Conservation (phyloP, 2,113 vertebrate genomes). For the Balaeniceps rex region DNA sequence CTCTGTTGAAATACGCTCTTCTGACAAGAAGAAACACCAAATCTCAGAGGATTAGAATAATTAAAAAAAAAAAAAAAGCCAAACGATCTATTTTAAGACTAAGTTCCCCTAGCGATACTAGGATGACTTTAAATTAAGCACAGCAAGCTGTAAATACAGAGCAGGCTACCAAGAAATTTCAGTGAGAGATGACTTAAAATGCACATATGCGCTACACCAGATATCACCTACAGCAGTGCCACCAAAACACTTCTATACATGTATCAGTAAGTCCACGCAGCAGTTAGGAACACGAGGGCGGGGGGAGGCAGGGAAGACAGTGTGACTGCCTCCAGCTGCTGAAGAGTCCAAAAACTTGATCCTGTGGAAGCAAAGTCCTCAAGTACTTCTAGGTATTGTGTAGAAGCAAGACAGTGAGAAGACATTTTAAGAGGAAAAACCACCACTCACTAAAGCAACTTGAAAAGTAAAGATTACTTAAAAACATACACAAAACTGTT, state of each 20-base stretch:
- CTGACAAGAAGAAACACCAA: background rate
- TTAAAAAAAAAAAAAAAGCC: background rate
- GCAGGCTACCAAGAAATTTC: background rate
- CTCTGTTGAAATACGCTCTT: background rate
- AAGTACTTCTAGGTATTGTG: background rate
- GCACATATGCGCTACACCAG: background rate
- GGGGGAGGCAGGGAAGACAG: background rate
- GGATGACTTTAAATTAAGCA: slow-evolving; percentile 23
- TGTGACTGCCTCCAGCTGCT: fast-evolving
- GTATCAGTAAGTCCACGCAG: background rate
- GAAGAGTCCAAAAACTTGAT: background rate
- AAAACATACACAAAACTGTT: background rate
- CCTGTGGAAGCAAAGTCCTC: background rate
- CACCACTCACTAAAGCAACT: background rate
- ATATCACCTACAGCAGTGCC: background rate
- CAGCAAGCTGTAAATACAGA: slow-evolving; percentile 40
- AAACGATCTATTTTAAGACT: slow-evolving; percentile 5
- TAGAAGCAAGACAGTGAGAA: background rate
- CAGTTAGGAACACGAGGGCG: fast-evolving
- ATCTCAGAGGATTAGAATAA: slow-evolving; percentile 9
- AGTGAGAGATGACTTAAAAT: background rate
- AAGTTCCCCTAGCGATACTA: background rate
- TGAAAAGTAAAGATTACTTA: background rate
- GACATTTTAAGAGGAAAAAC: background rate
- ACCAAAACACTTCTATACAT: background rate